Evolutionary conservation across 2,888 invertebrate genomes (phyloP), one percentile per base, ranked within the genome.

Genomic region (Meta bourneti): DNA sequence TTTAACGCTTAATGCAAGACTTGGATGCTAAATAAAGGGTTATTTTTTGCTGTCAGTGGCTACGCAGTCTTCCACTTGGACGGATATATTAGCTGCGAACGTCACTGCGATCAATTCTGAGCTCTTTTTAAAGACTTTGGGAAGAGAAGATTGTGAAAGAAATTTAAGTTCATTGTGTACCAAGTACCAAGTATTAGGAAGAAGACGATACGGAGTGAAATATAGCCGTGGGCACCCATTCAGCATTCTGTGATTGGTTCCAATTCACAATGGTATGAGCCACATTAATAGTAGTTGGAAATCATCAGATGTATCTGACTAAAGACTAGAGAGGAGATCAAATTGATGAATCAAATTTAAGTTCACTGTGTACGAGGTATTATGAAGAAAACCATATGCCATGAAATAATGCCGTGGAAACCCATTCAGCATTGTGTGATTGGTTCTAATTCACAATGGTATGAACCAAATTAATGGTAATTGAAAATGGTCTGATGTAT

Each of bases 1-100:
- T 90, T 90, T 90, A 85, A 85, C 80, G 80, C 85, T 79, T 86
- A 85, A 81, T 85, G 90, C 81, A 90, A 90, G 84, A n/a, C 80
- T 74, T 85, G 49, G 80, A 69, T 71, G 75, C 81, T 69, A 74
- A 86, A 86, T 90, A 86, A 90, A 81, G 19, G 54, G 61, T 16
- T 77, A 20, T 78, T 83, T 90, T 85, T 83, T 89, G 70, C 72
- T 89, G 69, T 82, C 75, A 34, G 82, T 70, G 82, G 89, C 51
- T 89, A 70, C 34, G 51, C 79, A 19, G 79, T 72, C 69, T 78
- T 86, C 70, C 86, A 49, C 69, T 69, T 75, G 75, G 61, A 19
- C 48, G 78, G 51, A 78, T 86, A 70, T 77, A 78, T 19, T 71
- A 69, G 71, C 20, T 72, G 34, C 49, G 71, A 20, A 87, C 79